A percentile compares a stretch with the other conserved stretches of the same genome.
Conservation (phyloP, 2,113 vertebrate genomes). For the Polyodon spathula region DNA sequence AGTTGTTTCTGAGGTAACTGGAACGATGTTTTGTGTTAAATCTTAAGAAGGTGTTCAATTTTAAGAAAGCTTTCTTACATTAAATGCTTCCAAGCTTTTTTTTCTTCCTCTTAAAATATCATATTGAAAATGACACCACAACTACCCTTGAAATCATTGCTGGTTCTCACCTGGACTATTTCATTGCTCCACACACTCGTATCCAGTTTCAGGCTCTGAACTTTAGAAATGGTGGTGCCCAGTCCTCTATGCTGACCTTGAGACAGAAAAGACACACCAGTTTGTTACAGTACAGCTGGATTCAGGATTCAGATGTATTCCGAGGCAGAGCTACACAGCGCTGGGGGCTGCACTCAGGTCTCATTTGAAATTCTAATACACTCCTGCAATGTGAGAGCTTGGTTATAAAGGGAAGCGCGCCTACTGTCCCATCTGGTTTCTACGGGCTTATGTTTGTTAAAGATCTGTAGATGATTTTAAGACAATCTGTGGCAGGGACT, state of each 20-base stretch:
- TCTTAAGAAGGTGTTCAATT: too few relatives aligned
- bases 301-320: constrained; percentile 17
- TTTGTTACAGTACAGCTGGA: background rate
- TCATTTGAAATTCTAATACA: background rate
- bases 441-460: too few relatives aligned
- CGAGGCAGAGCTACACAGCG: constrained; percentile 6
- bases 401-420: too few relatives aligned
- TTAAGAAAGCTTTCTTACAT: too few relatives aligned
- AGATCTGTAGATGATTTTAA: too few relatives aligned
- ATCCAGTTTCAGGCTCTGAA: constrained; percentile 94
- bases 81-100: too few relatives aligned
- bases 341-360: background rate
- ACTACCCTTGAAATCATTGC: constrained; percentile 1
- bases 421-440: too few relatives aligned
- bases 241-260: constrained; percentile 86
- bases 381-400: too few relatives aligned
- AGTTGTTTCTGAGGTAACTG: too few relatives aligned
- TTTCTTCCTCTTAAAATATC: too few relatives aligned
- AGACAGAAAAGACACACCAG: constrained; percentile 26
- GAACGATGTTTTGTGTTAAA: too few relatives aligned
- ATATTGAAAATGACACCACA: too few relatives aligned
- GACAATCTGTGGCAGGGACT: constrained; percentile 2
- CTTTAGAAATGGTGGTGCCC: constrained; percentile 89
- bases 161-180: constrained; percentile 73
- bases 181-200: constrained; percentile 95